Evolutionary conservation across 1,140 invertebrate genomes (phyloP).

Genomic region (Grapholita molesta): DNA sequence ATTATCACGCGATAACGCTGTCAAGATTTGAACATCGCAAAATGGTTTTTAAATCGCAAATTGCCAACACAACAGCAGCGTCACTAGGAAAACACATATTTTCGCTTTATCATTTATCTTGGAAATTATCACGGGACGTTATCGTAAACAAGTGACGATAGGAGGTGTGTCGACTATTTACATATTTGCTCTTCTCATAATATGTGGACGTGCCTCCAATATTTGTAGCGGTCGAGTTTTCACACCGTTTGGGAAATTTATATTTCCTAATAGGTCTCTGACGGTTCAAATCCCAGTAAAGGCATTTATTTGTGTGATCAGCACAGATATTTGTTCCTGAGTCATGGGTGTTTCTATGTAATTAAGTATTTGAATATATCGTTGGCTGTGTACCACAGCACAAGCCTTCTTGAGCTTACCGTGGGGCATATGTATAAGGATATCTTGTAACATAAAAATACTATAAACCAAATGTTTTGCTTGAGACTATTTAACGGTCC

Average conservation of each 20-base stretch:
- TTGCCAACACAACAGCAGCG: background rate
- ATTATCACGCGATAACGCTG: background rate
- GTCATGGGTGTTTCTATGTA: no score
- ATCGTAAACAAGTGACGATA: slow-evolving; percentile 6
- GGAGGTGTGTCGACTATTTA: slow-evolving; percentile 9
- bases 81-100: slow-evolving; percentile 2
- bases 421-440: no score
- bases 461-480: no score
- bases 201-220: background rate
- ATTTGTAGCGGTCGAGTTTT: background rate
- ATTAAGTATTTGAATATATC: no score
- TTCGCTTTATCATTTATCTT: slow-evolving; percentile 2
- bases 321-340: no score
- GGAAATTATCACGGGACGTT: slow-evolving; percentile 11
- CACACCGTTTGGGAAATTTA: background rate
- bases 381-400: no score
- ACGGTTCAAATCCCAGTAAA: no score
- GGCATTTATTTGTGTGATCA: no score
- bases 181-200: background rate
- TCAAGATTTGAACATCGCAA: background rate
- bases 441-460: no score
- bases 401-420: no score
- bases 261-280: background rate
- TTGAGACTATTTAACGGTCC: no score
- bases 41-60: background rate